Evolutionary conservation across 2,797 vertebrate genomes (phyloP).

Genomic region (Ibycter americanus): DNA sequence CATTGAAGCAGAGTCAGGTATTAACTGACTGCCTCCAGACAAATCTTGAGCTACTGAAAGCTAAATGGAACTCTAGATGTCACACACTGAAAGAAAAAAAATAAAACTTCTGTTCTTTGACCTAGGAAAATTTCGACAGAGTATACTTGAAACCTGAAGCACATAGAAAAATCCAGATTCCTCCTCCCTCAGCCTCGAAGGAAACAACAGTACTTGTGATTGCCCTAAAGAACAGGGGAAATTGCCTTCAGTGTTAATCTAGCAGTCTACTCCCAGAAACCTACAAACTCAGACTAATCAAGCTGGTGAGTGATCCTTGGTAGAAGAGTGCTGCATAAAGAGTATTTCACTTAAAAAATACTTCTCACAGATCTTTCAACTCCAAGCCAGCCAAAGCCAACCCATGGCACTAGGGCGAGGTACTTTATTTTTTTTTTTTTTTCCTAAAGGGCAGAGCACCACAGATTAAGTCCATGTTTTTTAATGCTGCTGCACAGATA

Average conservation of each 20-base stretch:
- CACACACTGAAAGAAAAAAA: background rate
- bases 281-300: background rate
- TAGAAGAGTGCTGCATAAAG: background rate
- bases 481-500: background rate
- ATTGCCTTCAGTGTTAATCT: too few relatives aligned
- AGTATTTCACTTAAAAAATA: background rate
- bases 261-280: background rate
- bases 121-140: background rate
- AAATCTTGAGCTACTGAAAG: background rate
- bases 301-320: background rate
- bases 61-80: background rate
- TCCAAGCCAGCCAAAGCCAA: background rate
- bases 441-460: background rate
- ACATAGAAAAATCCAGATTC: background rate
- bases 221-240: background rate
- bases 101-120: background rate
- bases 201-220: background rate
- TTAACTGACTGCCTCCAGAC: background rate
- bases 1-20: background rate
- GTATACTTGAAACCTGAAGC: background rate
- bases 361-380: background rate
- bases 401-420: rapidly evolving
- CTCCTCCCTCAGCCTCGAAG: background rate
- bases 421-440: rapidly evolving
- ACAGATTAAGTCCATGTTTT: background rate